phyloP scores from a whole-genome alignment of 2,888 invertebrate genomes.

The Himalopsyche kuldschensis region DNA sequence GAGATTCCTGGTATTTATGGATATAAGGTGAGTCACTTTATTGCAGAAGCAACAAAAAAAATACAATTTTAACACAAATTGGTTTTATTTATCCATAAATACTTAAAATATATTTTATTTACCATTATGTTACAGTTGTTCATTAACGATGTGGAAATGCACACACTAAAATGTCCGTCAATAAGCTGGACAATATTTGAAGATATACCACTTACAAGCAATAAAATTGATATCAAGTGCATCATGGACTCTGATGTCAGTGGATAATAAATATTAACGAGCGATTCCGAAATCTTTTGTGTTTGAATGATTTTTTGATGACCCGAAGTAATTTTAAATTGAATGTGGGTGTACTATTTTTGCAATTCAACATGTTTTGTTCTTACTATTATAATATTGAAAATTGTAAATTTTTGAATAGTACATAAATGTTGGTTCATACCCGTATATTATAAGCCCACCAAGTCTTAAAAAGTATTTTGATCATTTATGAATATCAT shows the following conservation, averaged over 20 bases:
- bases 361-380: no score
- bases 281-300: neutral
- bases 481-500: no score
- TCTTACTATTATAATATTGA: no score
- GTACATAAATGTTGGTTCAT: no score
- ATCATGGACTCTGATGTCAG: neutral
- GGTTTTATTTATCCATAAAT: no score
- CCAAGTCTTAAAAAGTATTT: no score
- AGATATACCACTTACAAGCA: neutral
- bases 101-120: no score
- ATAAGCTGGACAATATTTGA: neutral
- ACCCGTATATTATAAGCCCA: no score
- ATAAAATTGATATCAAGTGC: neutral
- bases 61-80: no score
- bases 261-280: neutral
- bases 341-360: neutral
- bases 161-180: neutral
- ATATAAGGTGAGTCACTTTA: slow-evolving; percentile 5
- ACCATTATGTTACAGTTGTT: neutral
- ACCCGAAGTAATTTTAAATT: neutral
- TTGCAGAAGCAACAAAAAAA: no score
- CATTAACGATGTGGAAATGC: neutral
- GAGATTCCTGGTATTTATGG: slow-evolving; percentile 6
- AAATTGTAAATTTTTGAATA: no score
- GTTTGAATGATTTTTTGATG: neutral